Conservation (phyloP, 2,888 invertebrate species). For the Chloroclysta siterata region DNA sequence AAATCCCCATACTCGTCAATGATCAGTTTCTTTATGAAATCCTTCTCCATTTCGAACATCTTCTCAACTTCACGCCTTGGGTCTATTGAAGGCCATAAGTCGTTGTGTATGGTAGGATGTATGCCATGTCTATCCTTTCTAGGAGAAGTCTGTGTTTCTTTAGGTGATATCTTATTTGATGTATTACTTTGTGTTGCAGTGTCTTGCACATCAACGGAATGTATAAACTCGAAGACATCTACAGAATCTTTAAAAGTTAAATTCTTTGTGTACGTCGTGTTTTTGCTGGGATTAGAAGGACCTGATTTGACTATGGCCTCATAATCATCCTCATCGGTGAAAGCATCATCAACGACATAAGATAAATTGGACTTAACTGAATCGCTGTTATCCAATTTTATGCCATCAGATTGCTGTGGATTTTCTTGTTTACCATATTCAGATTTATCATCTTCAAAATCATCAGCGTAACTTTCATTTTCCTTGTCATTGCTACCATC, state of each 20-base stretch:
- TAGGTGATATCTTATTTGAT: conserved; percentile 62
- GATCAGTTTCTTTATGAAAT: conserved; percentile 75
- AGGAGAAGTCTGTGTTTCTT: conserved; percentile 79
- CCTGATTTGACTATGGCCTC: conserved; percentile 35
- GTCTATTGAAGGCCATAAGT: conserved; percentile 69
- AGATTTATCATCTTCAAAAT: conserved; percentile 78
- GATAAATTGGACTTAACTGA: conserved; percentile 30
- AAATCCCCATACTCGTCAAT: conserved; percentile 75
- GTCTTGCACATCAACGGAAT: conserved; percentile 73
- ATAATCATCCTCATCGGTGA: conserved; percentile 31
- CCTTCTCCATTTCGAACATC: conserved; percentile 74
- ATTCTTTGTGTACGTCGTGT: conserved; percentile 63
- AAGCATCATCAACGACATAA: conserved; percentile 23
- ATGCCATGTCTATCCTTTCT: conserved; percentile 56
- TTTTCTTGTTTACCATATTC: conserved; percentile 46
- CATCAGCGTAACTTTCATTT: conserved; percentile 73
- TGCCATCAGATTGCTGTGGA: conserved; percentile 27
- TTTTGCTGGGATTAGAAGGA: conserved; percentile 44
- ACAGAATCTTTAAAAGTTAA: conserved; percentile 73
- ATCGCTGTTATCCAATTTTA: conserved; percentile 31
- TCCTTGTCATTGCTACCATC: conserved; percentile 47
- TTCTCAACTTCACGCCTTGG: conserved; percentile 69
- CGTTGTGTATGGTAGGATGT: conserved; percentile 69
- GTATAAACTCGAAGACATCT: conserved; percentile 76
- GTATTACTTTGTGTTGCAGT: conserved; percentile 73